Conservation (phyloP, 1,140 invertebrate genomes). For the Dryas iulia region DNA sequence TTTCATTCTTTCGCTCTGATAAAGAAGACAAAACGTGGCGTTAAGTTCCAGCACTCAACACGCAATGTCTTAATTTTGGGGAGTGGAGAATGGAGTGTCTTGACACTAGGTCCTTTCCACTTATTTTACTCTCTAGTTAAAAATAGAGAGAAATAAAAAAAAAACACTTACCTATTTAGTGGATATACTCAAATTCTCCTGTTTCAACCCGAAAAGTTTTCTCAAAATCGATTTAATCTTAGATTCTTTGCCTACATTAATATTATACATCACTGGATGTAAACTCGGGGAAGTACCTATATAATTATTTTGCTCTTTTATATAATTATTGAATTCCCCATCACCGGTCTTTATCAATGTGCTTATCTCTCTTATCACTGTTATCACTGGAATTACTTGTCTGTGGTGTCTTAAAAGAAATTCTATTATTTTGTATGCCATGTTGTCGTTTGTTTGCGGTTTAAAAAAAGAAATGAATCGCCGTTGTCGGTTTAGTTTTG, state of each 20-base stretch:
- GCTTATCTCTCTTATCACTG: constrained; percentile 52
- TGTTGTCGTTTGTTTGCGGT: constrained; percentile 36
- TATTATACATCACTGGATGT: constrained; percentile 35
- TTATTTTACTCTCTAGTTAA: no score
- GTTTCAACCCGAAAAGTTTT: constrained; percentile 44
- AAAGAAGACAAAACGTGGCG: background rate
- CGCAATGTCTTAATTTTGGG: background rate
- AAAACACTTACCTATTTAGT: constrained; percentile 30
- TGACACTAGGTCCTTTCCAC: no score
- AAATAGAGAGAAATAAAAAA: no score
- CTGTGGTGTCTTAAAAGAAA: constrained; percentile 42
- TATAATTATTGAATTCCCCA: constrained; percentile 47
- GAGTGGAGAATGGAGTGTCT: no score
- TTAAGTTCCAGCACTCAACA: background rate
- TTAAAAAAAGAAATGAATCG: constrained; percentile 44
- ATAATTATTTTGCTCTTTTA: constrained; percentile 52
- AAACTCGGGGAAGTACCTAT: constrained; percentile 40
- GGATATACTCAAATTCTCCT: constrained; percentile 44
- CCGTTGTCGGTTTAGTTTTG: constrained; percentile 33
- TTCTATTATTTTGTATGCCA: constrained; percentile 45
- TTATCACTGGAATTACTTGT: constrained; percentile 45
- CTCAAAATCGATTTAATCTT: constrained; percentile 42
- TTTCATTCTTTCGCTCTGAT: no score
- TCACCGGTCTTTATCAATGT: constrained; percentile 50
- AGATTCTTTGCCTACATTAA: constrained; percentile 43